A percentile compares a stretch with the other conserved stretches of the same genome.
phyloP scores from a whole-genome alignment of 2,888 invertebrate genomes.

The Myopa tessellatipennis region DNA sequence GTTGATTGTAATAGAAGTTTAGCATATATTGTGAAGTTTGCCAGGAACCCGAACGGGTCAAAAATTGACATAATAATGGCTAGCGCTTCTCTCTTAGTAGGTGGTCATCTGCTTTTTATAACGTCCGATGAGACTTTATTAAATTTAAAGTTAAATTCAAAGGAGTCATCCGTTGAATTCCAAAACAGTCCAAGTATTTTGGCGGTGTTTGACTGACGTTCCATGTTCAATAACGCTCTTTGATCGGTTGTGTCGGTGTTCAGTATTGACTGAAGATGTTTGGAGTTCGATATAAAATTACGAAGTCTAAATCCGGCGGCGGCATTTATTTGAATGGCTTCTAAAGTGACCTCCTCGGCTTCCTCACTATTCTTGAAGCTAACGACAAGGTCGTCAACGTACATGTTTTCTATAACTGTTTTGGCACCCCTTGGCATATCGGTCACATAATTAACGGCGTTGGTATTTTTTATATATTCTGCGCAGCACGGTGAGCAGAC shows the following conservation, averaged over 20 bases:
- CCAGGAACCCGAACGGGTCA: no score
- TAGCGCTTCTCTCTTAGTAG: constrained; percentile 42
- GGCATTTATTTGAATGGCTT: no score
- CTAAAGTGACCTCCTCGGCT: no score
- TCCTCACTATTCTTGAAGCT: no score
- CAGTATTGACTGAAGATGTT: no score
- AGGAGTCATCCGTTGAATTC: constrained; percentile 13
- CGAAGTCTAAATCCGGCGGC: no score
- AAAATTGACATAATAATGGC: constrained; percentile 39
- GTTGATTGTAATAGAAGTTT: constrained; percentile 43
- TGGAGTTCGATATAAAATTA: no score
- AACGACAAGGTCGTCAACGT: no score
- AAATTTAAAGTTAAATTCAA: constrained; percentile 37
- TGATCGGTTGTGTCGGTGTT: no score
- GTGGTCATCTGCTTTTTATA: constrained; percentile 27
- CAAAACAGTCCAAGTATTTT: constrained; percentile 39
- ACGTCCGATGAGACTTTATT: constrained; percentile 31
- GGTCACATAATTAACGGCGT: neutral
- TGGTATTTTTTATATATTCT: constrained; percentile 42
- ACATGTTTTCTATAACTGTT: no score
- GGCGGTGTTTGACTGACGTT: no score
- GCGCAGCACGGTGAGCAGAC: constrained; percentile 8
- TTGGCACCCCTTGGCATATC: constrained; percentile 29
- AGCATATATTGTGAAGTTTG: constrained; percentile 37
- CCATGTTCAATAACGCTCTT: no score